phyloP scores from a whole-genome alignment of 2,797 vertebrate species.

The Fringilla coelebs region DNA sequence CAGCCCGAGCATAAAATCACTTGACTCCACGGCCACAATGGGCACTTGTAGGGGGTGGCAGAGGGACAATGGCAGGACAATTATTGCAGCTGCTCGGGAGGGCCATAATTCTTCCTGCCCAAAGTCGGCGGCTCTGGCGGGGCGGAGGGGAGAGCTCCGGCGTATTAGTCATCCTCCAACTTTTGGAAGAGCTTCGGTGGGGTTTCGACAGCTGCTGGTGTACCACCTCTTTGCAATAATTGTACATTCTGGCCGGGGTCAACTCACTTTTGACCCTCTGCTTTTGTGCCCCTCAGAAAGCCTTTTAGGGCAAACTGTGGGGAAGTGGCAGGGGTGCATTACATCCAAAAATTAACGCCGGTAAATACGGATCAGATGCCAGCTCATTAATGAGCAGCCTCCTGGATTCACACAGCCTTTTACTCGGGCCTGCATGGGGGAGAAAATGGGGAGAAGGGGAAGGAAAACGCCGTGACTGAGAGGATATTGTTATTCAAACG shows the following conservation, averaged over 20 bases:
- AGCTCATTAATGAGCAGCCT: slow-evolving; percentile 64
- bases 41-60: slow-evolving; percentile 82
- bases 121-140: slow-evolving; percentile 61
- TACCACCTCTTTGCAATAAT: slow-evolving; percentile 74
- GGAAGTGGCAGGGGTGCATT: slow-evolving; percentile 76
- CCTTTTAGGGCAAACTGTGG: slow-evolving; percentile 73
- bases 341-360: slow-evolving; percentile 69
- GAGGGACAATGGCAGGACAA: slow-evolving; percentile 81
- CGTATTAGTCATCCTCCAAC: slow-evolving; percentile 77
- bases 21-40: slow-evolving; percentile 77
- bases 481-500: slow-evolving; percentile 64
- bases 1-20: slow-evolving; percentile 84
- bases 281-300: slow-evolving; percentile 73
- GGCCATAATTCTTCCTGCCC: slow-evolving; percentile 75
- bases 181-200: slow-evolving; percentile 75
- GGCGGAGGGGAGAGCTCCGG: slow-evolving; percentile 49
- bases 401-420: slow-evolving; percentile 70
- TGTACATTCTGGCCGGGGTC: slow-evolving; percentile 82
- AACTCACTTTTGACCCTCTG: slow-evolving; percentile 82
- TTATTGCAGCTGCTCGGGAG: slow-evolving; percentile 86
- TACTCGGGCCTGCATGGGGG: neutral
- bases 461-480: neutral
- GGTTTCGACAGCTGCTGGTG: slow-evolving; percentile 83
- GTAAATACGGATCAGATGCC: slow-evolving; percentile 80
- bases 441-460: neutral